phyloP scores from a whole-genome alignment of 2,113 vertebrate genomes.

The Pelecanus crispus region DNA sequence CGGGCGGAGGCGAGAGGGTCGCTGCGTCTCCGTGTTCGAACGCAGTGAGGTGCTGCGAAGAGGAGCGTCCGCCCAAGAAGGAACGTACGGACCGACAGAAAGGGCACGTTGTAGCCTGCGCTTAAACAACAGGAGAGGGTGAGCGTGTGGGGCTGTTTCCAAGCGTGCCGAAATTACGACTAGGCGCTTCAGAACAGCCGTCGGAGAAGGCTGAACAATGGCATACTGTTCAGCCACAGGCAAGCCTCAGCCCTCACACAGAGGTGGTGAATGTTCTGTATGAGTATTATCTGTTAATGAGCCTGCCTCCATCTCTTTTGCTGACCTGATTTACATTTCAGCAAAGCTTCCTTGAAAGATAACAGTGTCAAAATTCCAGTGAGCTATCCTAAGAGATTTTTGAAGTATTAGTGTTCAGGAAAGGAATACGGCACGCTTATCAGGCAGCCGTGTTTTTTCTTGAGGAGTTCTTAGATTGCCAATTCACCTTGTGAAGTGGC shows the following conservation, averaged over 20 bases:
- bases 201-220: not conserved
- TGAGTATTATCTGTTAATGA: not conserved
- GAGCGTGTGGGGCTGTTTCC: not conserved
- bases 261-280: not conserved
- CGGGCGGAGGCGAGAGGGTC: not conserved
- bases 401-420: not conserved
- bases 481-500: not conserved
- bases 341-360: not conserved
- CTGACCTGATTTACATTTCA: not conserved
- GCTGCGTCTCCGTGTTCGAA: not conserved
- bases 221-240: not conserved
- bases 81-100: not conserved
- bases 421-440: not conserved
- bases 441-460: not conserved
- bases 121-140: not conserved
- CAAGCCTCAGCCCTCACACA: not conserved
- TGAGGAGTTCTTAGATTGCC: not conserved
- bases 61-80: not conserved
- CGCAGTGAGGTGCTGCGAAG: not conserved
- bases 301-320: not conserved
- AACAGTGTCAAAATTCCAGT: not conserved
- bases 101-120: not conserved
- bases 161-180: accelerated
- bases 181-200: not conserved
- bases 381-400: not conserved